phyloP scores from a whole-genome alignment of 2,797 vertebrate genomes.

The Oceanodroma leucorhoa region DNA sequence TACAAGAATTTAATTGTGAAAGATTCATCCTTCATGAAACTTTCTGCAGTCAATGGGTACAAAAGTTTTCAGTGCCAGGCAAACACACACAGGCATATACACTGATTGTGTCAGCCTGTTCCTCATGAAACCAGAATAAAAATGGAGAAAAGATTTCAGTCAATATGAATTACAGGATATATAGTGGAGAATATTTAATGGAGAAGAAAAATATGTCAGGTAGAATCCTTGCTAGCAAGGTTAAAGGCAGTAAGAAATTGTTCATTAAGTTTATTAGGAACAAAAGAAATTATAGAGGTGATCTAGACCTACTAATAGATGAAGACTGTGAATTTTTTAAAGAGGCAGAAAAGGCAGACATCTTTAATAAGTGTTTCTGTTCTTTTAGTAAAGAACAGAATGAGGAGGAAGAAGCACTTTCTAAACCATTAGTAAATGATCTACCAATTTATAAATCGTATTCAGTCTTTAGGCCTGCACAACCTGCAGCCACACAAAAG shows the following conservation, averaged over 20 bases:
- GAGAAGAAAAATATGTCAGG: background rate
- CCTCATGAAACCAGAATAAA: background rate
- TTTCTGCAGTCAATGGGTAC: background rate
- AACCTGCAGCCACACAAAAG: background rate
- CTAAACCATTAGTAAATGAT: background rate
- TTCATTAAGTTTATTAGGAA: background rate
- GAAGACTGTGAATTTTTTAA: background rate
- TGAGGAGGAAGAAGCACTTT: background rate
- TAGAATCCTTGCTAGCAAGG: background rate
- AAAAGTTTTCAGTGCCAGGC: background rate
- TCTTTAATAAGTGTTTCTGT: background rate
- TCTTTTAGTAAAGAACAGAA: background rate
- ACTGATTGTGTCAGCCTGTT: background rate
- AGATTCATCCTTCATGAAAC: background rate
- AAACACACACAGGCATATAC: background rate
- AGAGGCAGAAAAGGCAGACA: background rate
- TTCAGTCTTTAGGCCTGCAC: background rate
- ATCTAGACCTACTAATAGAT: background rate
- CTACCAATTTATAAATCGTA: background rate
- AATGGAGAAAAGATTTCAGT: background rate
- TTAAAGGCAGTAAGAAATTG: background rate
- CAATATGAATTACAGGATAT: background rate
- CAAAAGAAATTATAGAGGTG: background rate
- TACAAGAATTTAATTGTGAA: background rate
- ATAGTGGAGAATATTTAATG: background rate